A percentile compares a stretch with the other conserved stretches of the same genome.
Conservation (phyloP, 2,113 vertebrate genomes). For the Cephalopholis sonnerati region DNA sequence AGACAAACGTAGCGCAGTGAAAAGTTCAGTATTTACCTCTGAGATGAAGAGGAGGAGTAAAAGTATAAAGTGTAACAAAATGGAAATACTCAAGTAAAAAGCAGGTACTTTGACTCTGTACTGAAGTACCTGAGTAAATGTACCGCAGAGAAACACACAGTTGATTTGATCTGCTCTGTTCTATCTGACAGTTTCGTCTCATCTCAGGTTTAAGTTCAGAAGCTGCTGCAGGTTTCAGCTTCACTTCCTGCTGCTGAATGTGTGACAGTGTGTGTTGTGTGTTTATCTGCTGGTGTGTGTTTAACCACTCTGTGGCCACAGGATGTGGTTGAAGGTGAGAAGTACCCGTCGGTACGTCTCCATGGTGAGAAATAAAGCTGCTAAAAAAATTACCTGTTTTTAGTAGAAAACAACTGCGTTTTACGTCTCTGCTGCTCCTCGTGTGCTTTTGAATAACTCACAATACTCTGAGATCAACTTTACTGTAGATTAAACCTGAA, state of each 20-base stretch:
- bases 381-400: background rate
- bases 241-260: slow-evolving; percentile 24
- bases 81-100: too few relatives aligned
- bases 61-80: too few relatives aligned
- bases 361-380: background rate
- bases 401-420: too few relatives aligned
- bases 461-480: background rate
- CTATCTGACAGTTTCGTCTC: background rate
- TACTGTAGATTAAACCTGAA: background rate
- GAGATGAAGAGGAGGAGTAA: too few relatives aligned
- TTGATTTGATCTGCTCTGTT: too few relatives aligned
- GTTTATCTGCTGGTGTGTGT: slow-evolving; percentile 1
- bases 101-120: too few relatives aligned
- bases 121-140: too few relatives aligned
- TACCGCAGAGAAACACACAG: too few relatives aligned
- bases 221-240: slow-evolving; percentile 9
- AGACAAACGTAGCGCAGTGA: too few relatives aligned
- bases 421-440: too few relatives aligned
- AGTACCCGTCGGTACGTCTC: background rate
- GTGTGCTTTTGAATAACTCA: too few relatives aligned
- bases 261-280: background rate
- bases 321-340: slow-evolving; percentile 44
- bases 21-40: too few relatives aligned
- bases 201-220: background rate
- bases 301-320: slow-evolving; percentile 21